These are phyloP conservation scores for Cairina moschata DNA, from an alignment of 2,113 vertebrate species.

Conservation along the genomic window DNA sequence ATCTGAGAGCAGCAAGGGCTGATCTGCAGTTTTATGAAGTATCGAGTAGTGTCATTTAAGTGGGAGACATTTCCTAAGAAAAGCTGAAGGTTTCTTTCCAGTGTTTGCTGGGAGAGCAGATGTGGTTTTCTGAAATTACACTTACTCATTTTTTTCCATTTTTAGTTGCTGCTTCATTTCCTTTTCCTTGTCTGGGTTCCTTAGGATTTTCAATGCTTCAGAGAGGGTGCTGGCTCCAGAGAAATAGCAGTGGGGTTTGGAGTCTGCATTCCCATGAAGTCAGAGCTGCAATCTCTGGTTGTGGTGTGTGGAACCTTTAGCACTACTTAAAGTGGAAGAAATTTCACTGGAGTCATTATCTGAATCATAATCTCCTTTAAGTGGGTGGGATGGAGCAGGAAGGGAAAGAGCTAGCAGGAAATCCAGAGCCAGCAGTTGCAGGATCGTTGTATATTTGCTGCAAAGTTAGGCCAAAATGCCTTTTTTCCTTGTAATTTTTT, in stretches of 20 bases:
- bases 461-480: not conserved
- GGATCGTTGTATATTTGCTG: not conserved
- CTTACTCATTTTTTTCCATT: not conserved
- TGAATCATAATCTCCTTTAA: slow-evolving; percentile 20
- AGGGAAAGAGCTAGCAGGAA: not conserved
- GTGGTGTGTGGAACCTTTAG: not conserved
- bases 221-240: not conserved
- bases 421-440: not conserved
- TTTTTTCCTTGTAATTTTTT: not conserved
- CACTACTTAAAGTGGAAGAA: not conserved
- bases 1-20: not conserved
- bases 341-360: not conserved
- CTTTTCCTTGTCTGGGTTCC: not conserved
- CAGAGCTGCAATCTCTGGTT: not conserved
- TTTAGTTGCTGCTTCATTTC: not conserved
- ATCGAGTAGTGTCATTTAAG: not conserved
- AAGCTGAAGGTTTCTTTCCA: not conserved
- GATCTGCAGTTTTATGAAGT: not conserved
- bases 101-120: not conserved
- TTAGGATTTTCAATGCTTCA: not conserved
- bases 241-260: not conserved
- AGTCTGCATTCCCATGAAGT: not conserved
- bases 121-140: not conserved
- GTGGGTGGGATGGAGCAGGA: not conserved
- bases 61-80: not conserved